Evolutionary conservation across 2,797 vertebrate species (phyloP), one percentile per base, ranked within the genome.

Genomic region (Acrossocheilus fasciatus): DNA sequence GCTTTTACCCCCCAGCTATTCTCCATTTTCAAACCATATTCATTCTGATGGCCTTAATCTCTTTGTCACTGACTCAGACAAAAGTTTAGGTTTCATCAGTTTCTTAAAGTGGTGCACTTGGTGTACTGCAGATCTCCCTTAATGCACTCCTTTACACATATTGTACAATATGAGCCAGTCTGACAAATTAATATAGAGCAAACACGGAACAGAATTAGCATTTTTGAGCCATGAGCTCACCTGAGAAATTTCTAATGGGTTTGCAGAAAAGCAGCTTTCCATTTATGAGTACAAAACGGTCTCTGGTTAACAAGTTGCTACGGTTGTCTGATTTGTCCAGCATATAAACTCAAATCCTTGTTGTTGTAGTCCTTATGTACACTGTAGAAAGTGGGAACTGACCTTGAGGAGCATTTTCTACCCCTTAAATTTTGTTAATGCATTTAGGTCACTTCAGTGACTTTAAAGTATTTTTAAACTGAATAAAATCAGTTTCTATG

Each of bases 1-100:
- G 79, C 74, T 82, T 77, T 78, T 87, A 80, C 83, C 88, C 91
- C 90, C 59, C 57, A 91, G 91, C 41, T 20, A 69, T 87, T 83
- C 77, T 83, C 52, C 66, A 72, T 78, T 87, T 83, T 83, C 34
- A 78, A 75, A 75, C 50, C 68, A 73, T 86, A 86, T 81, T 52
- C 69, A 64, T 81, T 86, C 57, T 66, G 69, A 74, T 81, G 85
- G 57, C 54, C 78, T 86, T 74, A 72, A 80, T 85, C 75, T 85
- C 23, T 54, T 76, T 43, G 66, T 72, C 83, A 85, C 64, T 36
- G 62, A 70, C 66, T 79, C 84, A 82, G 66, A 82, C 64, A 66
- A 81, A 66, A 69, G 43, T 81, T 69, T 52, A 79, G 43, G 79
- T 68, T 81, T 50, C 23, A 11, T 68, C 17, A 81, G 73, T 84